Evolutionary conservation across 2,888 invertebrate genomes (phyloP), one percentile per base, ranked within the genome.

Genomic region (Carpatolechia fugitivella): DNA sequence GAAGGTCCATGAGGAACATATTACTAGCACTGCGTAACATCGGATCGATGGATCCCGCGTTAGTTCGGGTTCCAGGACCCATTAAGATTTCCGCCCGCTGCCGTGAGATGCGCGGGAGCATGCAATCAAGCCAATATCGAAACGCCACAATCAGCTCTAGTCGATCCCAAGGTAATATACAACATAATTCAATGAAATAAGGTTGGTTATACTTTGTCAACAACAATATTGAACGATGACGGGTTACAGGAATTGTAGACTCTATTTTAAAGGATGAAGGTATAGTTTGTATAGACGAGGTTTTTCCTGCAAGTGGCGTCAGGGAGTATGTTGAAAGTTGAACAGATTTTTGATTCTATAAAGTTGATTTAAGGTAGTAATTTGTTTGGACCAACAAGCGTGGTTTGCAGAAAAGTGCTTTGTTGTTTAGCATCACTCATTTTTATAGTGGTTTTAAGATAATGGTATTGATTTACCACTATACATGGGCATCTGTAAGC

Each of bases 81-180:
- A 90, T 90, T 89, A 90, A 86, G 88, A 86, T 89, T 88, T 90
- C 90, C 90, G 89, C 77, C 81, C 83, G 84, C 72, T 70, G 70
- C 73, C 73, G 74, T 76, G 72, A 78, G 78, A 79, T 83, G 86
- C 85, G 82, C 85, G 74, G 84, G 84, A 81, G 87, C 85, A 78
- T 64, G 58, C 67, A 62, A 56, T 60, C 52, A 53, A 18, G 20
- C 53, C 58, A 59, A 64, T 56, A 20, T 63, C 57, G 55, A 72
- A 80, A 76, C 56, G 66, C 47, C 72, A 13, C 61, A 51, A 41
- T n/a, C 16, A 0, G 35, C 8, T 7, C 11, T 13, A 3, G 16
- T 46, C 5, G 8, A 11, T 16, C 3, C 24, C 52, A 55, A 50
- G 14, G 40, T 8, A 73, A 59, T n/a, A 24, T 41, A 5, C n/a